Base-by-base conservation (phyloP, 2,888 invertebrate species). In the Desoria tigrina region DNA sequence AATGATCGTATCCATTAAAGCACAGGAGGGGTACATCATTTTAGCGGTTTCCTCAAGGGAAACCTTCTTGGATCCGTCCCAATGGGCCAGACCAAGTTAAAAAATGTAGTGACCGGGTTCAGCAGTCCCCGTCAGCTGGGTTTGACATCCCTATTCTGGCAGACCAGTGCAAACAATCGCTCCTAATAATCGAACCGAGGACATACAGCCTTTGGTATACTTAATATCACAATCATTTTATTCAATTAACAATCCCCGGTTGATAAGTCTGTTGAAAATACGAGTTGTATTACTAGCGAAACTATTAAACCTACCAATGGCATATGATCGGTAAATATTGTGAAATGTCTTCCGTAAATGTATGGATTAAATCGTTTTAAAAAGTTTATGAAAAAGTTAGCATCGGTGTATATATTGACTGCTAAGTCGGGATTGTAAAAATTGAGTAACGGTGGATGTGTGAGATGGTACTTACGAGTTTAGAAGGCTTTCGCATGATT, bases 321-420 rank as follows among this genome's bases (percentile, higher is more conserved):
- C 28, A 54, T 28, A 54, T 54, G 54, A 42, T 61, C 61, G 1
- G 54, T 54, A 18, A 26, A 39, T 9, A 61, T 42, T 28, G 1
- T 42, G 27, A 61, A 54, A 24, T 61, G 32, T 18, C 45, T 21
- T 7, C 61, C 61, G 54, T 61, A 61, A 7, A 61, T 42, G 23
- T 61, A 61, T 3, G 42, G 42, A 39, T 32, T 42, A 62, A 62
- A 45, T 7, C 18, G 21, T 45, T 45, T 26, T 28, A 1, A 9
- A 9, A 53, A 18, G 2, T 26, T 53, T 18, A 23, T 11, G 16
- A 28, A 45, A 6, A 53, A 7, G 11, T 39, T 18, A 18, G 32
- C 23, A 42, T 61, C 39, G 1, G 51, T 7, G 37, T 61, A 54
- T 11, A 61, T 23, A n/a, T 53, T 14, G 2, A 42, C 54, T 6